Evolutionary conservation across 1,140 invertebrate species (phyloP).

Genomic region (Heterodera schachtii): DNA sequence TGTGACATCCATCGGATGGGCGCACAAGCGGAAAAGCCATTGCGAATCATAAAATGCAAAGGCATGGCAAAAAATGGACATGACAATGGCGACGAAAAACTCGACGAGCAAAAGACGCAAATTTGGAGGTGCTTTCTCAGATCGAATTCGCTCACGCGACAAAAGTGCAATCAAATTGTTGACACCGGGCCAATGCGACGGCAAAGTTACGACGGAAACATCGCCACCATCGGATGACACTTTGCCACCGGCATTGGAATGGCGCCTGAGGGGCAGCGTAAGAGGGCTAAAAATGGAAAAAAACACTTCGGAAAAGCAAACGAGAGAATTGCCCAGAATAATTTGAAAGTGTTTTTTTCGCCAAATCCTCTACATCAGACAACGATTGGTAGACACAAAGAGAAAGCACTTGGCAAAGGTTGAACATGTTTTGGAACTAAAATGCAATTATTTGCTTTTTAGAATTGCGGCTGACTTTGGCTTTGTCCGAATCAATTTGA

Average conservation of each 20-base stretch:
- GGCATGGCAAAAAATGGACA: conserved; percentile 88
- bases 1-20: conserved; percentile 78
- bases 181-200: conserved; percentile 77
- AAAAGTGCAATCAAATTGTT: conserved; percentile 85
- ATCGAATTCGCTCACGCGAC: conserved; percentile 79
- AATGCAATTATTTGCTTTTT: conserved; percentile 42
- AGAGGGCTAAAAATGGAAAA: conserved; percentile 9
- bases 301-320: no score
- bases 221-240: not conserved
- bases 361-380: conserved; percentile 76
- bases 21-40: conserved; percentile 82
- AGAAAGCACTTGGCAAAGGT: conserved; percentile 88
- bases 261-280: conserved; percentile 19
- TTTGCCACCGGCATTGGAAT: conserved; percentile 15
- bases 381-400: conserved; percentile 97
- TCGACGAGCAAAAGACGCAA: conserved; percentile 88
- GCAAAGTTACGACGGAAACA: conserved; percentile 18
- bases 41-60: conserved; percentile 90
- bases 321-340: conserved; percentile 12
- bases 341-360: conserved; percentile 1
- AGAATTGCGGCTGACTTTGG: conserved; percentile 36
- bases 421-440: conserved; percentile 82
- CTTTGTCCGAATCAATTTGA: conserved; percentile 42
- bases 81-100: conserved; percentile 86
- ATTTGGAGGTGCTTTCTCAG: conserved; percentile 92